Evolutionary conservation across 2,797 vertebrate genomes (phyloP).

Genomic region (Trematocara caparti): DNA sequence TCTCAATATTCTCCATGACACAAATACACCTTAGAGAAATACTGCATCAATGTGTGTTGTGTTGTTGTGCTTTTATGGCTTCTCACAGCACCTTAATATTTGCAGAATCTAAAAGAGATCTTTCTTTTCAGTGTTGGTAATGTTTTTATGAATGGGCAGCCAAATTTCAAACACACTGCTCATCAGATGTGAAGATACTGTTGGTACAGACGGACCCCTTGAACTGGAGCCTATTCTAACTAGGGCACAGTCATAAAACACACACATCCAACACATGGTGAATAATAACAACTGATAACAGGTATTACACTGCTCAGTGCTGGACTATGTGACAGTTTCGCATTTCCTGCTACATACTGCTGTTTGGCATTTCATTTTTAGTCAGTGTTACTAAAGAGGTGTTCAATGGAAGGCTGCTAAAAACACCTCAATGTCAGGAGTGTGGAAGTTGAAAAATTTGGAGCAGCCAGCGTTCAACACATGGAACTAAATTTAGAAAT

Average conservation of each 20-base stretch:
- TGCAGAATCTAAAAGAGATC: neutral
- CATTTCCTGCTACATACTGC: neutral
- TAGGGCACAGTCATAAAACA: conserved; percentile 21
- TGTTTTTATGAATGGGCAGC: neutral
- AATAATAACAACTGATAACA: conserved; percentile 11
- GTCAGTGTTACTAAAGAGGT: neutral
- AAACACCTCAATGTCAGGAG: neutral
- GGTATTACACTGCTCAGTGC: conserved; percentile 2
- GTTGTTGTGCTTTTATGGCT: neutral
- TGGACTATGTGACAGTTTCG: neutral
- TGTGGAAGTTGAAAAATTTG: conserved; percentile 10
- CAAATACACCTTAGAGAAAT: neutral
- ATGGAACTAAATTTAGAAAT: neutral
- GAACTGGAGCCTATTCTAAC: conserved; percentile 22
- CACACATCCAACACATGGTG: conserved; percentile 27
- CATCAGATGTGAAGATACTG: neutral
- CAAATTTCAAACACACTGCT: neutral
- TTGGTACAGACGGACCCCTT: conserved; percentile 13
- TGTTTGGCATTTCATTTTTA: neutral
- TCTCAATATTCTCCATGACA: neutral
- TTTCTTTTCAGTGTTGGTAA: neutral
- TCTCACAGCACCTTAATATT: neutral
- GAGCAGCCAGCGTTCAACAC: neutral
- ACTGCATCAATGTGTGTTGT: neutral
- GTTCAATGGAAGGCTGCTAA: neutral